Conservation (phyloP, 2,113 vertebrate genomes). For the Notarius quadriscutis region DNA sequence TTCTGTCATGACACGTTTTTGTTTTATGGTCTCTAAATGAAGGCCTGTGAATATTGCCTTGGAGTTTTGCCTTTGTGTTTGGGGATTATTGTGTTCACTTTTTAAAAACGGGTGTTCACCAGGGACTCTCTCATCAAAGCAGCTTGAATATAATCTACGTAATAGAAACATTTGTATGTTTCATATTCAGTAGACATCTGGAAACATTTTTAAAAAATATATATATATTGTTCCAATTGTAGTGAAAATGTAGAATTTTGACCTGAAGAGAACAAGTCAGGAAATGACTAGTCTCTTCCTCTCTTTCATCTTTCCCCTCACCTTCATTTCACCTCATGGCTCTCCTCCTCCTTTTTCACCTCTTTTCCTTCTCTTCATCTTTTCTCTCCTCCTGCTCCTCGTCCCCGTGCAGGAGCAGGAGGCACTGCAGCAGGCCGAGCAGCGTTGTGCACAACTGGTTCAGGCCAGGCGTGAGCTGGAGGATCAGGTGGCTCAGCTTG, state of each 20-base stretch:
- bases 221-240: too few species aligned
- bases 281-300: slow-evolving; percentile 4
- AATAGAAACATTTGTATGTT: neutral
- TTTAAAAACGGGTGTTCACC: neutral
- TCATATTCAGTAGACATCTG: neutral
- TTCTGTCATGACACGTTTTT: slow-evolving; percentile 36
- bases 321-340: neutral
- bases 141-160: neutral
- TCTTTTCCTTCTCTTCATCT: neutral
- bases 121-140: neutral
- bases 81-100: neutral
- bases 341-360: neutral
- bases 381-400: neutral
- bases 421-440: slow-evolving; percentile 65
- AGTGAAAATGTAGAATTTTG: neutral
- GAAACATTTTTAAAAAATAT: neutral
- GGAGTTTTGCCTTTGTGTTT: neutral
- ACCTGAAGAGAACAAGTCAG: neutral
- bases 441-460: slow-evolving; percentile 68
- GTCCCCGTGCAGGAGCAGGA: slow-evolving; percentile 66
- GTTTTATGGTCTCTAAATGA: neutral
- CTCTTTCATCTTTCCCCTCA: neutral
- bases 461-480: slow-evolving; percentile 68
- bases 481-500: slow-evolving; percentile 66
- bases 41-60: neutral